Evolutionary conservation across 2,888 invertebrate species (phyloP).

Genomic region (Andrena marginata): DNA sequence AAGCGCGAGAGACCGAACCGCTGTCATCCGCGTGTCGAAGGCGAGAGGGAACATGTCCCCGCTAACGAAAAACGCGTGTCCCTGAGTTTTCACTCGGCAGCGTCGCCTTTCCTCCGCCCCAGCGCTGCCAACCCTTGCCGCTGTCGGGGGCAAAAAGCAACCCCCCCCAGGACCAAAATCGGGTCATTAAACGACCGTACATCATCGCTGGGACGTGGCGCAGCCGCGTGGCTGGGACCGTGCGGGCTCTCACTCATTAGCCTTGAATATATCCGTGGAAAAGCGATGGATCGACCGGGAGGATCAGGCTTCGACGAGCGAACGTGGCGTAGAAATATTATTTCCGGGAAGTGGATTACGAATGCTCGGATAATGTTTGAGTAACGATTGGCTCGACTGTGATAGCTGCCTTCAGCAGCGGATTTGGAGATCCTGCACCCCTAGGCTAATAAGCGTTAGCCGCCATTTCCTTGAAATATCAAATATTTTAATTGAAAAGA

Average conservation of each 20-base stretch:
- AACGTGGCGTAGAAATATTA: constrained; percentile 26
- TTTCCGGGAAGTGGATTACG: neutral
- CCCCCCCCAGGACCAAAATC: constrained; percentile 75
- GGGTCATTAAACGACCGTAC: constrained; percentile 84
- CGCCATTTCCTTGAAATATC: no score
- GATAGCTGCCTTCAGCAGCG: no score
- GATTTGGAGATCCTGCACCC: no score
- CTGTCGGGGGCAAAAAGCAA: constrained; percentile 72
- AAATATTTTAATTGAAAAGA: no score
- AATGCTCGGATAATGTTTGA: neutral
- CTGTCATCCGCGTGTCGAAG: constrained; percentile 74
- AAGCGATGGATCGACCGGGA: neutral
- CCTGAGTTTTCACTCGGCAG: constrained; percentile 63
- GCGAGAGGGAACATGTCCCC: constrained; percentile 1
- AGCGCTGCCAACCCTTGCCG: constrained; percentile 72
- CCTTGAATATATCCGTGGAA: constrained; percentile 38
- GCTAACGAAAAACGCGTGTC: constrained; percentile 71
- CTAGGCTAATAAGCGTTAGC: no score
- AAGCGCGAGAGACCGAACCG: constrained; percentile 71
- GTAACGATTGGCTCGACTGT: no score
- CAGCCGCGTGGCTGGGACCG: constrained; percentile 47
- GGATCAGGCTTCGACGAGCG: constrained; percentile 9
- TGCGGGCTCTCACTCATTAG: constrained; percentile 68
- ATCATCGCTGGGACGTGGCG: constrained; percentile 80
- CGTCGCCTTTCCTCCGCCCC: constrained; percentile 13